Conservation (phyloP, 2,113 vertebrate genomes). For the Coptodon rendalli region DNA sequence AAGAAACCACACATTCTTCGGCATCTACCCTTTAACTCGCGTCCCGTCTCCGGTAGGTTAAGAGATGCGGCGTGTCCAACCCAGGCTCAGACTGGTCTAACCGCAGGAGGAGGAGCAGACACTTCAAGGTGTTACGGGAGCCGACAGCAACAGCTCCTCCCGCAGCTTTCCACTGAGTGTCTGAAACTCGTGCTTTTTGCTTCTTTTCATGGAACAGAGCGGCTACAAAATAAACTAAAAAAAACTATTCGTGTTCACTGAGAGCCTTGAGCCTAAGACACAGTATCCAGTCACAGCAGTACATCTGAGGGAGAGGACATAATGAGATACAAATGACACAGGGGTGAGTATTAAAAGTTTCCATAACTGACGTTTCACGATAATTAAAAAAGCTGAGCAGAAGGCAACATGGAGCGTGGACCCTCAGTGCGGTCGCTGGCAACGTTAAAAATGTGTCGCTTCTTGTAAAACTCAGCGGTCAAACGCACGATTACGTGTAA, state of each 20-base stretch:
- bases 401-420: constrained; percentile 36
- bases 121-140: constrained; percentile 14
- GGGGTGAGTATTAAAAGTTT: constrained; percentile 33
- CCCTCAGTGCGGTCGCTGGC: background rate
- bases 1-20: constrained; percentile 48
- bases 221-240: constrained; percentile 27
- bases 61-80: background rate
- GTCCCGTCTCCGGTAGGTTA: background rate
- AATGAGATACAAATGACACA: constrained; percentile 25
- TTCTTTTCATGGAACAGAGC: constrained; percentile 16
- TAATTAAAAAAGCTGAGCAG: constrained; percentile 28
- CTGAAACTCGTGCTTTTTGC: background rate
- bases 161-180: constrained; percentile 38
- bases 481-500: constrained; percentile 1
- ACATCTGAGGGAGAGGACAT: constrained; percentile 42
- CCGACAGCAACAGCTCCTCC: constrained; percentile 21
- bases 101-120: constrained; percentile 43
- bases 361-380: constrained; percentile 41
- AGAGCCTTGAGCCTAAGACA: constrained; percentile 49
- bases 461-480: background rate
- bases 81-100: background rate
- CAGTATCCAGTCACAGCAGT: constrained; percentile 60
- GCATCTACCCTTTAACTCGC: constrained; percentile 1
- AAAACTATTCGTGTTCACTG: constrained; percentile 28
- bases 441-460: background rate